phyloP scores from a whole-genome alignment of 2,113 vertebrate genomes.

The Cyphomyrus plagiostoma region DNA sequence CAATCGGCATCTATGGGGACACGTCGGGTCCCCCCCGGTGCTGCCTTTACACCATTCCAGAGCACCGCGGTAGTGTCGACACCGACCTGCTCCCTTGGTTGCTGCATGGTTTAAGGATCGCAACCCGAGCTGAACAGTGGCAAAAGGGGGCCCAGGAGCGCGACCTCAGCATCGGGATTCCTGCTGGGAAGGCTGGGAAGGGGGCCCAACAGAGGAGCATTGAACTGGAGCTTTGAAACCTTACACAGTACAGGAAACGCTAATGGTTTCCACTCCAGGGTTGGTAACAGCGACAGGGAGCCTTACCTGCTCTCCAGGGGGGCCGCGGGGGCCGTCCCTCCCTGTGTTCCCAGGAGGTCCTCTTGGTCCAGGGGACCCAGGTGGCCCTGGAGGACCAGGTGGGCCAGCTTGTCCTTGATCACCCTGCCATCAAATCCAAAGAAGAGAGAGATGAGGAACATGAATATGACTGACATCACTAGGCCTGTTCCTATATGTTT shows the following conservation, averaged over 20 bases:
- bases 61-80: not conserved
- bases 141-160: not conserved
- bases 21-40: not conserved
- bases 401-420: conserved; percentile 83
- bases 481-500: not conserved
- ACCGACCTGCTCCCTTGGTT: not conserved
- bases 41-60: not conserved
- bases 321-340: conserved; percentile 82
- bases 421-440: conserved; percentile 60
- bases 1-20: not conserved
- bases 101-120: not conserved
- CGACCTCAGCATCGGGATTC: not conserved
- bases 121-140: not conserved
- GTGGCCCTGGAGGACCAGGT: conserved; percentile 76
- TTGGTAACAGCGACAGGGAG: not conserved
- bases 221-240: not conserved
- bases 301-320: conserved; percentile 75
- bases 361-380: conserved; percentile 78
- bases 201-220: not conserved
- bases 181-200: not conserved
- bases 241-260: conserved; percentile 2
- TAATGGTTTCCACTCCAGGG: not conserved
- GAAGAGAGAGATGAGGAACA: not conserved
- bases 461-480: not conserved
- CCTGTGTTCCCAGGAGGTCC: conserved; percentile 89